Conservation (phyloP, 2,113 vertebrate species). For the Carettochelys insculpta region DNA sequence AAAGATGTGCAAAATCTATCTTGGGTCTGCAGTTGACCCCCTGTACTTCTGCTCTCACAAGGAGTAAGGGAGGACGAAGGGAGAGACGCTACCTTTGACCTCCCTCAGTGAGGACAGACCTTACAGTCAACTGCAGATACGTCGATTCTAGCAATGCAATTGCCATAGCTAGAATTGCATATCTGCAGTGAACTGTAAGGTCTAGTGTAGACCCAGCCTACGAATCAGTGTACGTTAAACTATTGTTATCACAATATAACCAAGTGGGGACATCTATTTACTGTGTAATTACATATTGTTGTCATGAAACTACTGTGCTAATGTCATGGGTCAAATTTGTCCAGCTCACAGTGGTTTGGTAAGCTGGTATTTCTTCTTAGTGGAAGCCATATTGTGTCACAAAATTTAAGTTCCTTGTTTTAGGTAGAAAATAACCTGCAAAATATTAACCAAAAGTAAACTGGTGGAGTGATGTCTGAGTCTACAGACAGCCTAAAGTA, state of each 20-base stretch:
- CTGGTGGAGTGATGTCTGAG: neutral
- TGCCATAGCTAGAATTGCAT: too few relatives aligned
- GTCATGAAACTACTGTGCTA: neutral
- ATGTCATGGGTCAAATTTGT: neutral
- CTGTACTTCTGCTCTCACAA: too few relatives aligned
- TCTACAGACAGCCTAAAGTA: neutral
- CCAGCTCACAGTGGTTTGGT: neutral
- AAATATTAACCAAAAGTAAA: neutral
- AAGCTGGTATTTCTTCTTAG: neutral
- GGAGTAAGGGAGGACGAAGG: too few relatives aligned
- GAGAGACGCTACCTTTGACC: too few relatives aligned
- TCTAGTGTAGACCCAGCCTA: too few relatives aligned
- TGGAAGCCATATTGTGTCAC: neutral
- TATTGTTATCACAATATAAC: neutral
- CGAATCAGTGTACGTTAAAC: neutral
- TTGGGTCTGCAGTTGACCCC: too few relatives aligned
- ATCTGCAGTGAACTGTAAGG: too few relatives aligned
- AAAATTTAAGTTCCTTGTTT: neutral
- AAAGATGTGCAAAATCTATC: too few relatives aligned
- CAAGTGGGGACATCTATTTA: neutral
- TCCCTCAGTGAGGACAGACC: too few relatives aligned
- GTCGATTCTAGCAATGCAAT: too few relatives aligned
- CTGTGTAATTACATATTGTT: neutral
- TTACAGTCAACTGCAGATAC: too few relatives aligned
- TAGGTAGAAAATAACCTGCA: constrained; percentile 5